Evolutionary conservation across 2,888 invertebrate species (phyloP).

Genomic region (Deilephila elpenor): DNA sequence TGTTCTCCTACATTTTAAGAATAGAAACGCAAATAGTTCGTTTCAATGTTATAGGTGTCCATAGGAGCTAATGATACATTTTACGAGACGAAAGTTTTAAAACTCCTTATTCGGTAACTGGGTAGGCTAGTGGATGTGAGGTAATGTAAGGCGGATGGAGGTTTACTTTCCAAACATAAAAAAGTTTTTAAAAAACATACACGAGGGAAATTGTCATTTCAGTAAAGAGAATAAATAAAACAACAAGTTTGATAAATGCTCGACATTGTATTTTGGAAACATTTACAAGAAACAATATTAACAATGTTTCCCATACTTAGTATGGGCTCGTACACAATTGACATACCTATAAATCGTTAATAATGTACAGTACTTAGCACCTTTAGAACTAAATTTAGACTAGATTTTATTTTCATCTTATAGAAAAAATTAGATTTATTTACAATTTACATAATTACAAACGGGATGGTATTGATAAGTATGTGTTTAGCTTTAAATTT

Average conservation of each 20-base stretch:
- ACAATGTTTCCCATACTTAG: conserved; percentile 75
- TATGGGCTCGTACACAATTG: conserved; percentile 71
- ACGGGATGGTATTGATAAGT: conserved; percentile 38
- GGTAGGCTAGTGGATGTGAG: too few species aligned
- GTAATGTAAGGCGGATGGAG: too few species aligned
- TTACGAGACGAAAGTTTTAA: too few species aligned
- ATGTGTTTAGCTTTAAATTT: not conserved
- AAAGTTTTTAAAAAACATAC: too few species aligned
- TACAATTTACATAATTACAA: conserved; percentile 64
- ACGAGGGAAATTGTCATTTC: not conserved
- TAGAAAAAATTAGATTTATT: conserved; percentile 54
- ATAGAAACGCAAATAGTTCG: too few species aligned
- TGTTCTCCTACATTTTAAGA: too few species aligned
- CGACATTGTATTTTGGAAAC: conserved; percentile 82
- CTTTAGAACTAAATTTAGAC: conserved; percentile 82
- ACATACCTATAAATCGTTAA: conserved; percentile 42
- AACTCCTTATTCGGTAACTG: too few species aligned
- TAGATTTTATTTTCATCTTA: conserved; percentile 71
- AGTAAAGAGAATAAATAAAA: conserved; percentile 59
- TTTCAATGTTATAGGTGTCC: too few species aligned
- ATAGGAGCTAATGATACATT: too few species aligned
- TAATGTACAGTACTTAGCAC: conserved; percentile 81
- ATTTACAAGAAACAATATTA: conserved; percentile 82
- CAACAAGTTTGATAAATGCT: conserved; percentile 70
- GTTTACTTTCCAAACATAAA: too few species aligned